Conservation (phyloP, 2,888 invertebrate species). For the Azorinus chamasolen region DNA sequence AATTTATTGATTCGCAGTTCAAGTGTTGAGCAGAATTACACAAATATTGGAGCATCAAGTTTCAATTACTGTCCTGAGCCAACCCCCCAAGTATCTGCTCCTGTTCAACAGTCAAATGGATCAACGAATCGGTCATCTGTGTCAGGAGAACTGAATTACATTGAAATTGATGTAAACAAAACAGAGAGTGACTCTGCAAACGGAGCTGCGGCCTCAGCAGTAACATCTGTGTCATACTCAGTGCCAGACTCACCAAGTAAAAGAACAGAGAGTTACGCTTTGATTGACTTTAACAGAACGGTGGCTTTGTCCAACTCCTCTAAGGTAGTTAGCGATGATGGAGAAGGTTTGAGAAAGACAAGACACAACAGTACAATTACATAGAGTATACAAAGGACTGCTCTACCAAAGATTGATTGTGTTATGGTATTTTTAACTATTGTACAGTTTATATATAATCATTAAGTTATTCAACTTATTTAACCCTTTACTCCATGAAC, state of each 20-base stretch:
- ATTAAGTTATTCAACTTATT: too few relatives aligned
- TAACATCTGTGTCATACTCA: conserved; percentile 74
- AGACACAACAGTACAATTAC: conserved; percentile 82
- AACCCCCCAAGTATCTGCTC: conserved; percentile 13
- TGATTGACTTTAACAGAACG: conserved; percentile 97
- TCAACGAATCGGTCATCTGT: conserved; percentile 36
- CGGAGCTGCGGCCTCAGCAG: conserved; percentile 69
- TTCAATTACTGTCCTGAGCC: conserved; percentile 36
- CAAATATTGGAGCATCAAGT: conserved; percentile 64
- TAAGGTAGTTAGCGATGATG: conserved; percentile 90
- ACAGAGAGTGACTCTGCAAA: conserved; percentile 59
- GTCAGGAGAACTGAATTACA: conserved; percentile 76
- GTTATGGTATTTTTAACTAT: too few relatives aligned
- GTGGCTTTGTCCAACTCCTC: conserved; percentile 94
- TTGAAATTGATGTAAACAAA: conserved; percentile 77
- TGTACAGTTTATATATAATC: too few relatives aligned
- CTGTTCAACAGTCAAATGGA: conserved; percentile 18
- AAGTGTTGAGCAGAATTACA: conserved; percentile 69
- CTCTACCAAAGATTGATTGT: too few relatives aligned
- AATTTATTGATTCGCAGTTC: conserved; percentile 23
- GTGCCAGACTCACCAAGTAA: conserved; percentile 80
- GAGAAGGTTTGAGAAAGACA: conserved; percentile 86
- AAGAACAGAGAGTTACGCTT: conserved; percentile 91
- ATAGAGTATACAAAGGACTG: conserved; percentile 1
- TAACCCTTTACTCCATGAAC: too few relatives aligned